Conservation (phyloP, 1,140 invertebrate genomes). For the Drosophila quadrilineata region DNA sequence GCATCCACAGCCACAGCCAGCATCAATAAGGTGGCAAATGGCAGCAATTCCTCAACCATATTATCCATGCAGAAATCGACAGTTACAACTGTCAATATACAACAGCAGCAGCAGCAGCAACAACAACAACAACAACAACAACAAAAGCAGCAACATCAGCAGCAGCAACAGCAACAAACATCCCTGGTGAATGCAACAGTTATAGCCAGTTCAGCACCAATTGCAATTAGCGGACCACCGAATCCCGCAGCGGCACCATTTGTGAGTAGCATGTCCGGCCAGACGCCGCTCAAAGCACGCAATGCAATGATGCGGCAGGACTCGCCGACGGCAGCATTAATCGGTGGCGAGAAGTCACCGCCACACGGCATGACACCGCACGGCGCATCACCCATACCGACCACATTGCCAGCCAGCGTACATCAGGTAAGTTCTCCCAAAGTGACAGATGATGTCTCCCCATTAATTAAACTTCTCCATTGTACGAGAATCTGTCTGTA, state of each 20-base stretch:
- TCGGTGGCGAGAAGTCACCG: slow-evolving; percentile 71
- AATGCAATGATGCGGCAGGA: slow-evolving; percentile 67
- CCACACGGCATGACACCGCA: slow-evolving; percentile 77
- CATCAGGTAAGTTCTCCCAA: slow-evolving; percentile 81
- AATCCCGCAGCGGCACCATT: slow-evolving; percentile 65
- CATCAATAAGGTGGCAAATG: slow-evolving; percentile 60
- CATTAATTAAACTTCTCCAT: slow-evolving; percentile 45
- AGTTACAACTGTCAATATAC: slow-evolving; percentile 60
- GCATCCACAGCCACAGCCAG: slow-evolving; percentile 51
- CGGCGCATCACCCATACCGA: slow-evolving; percentile 72
- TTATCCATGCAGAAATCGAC: slow-evolving; percentile 68
- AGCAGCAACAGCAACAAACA: slow-evolving; percentile 24
- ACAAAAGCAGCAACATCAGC: slow-evolving; percentile 47
- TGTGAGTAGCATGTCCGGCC: slow-evolving; percentile 59
- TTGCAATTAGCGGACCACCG: slow-evolving; percentile 63
- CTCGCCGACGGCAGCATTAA: slow-evolving; percentile 60
- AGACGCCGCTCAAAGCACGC: slow-evolving; percentile 68
- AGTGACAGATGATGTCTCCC: background rate
- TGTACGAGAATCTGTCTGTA: no score
- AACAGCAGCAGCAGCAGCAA: slow-evolving; percentile 60
- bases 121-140: slow-evolving; percentile 58
- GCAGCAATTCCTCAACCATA: slow-evolving; percentile 64
- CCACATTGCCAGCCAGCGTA: slow-evolving; percentile 81
- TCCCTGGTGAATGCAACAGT: slow-evolving; percentile 37
- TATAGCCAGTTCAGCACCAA: slow-evolving; percentile 50